A percentile compares a stretch with the other conserved stretches of the same genome.
Evolutionary conservation across 2,888 invertebrate genomes (phyloP).

Genomic region (Campoplex capitator): DNA sequence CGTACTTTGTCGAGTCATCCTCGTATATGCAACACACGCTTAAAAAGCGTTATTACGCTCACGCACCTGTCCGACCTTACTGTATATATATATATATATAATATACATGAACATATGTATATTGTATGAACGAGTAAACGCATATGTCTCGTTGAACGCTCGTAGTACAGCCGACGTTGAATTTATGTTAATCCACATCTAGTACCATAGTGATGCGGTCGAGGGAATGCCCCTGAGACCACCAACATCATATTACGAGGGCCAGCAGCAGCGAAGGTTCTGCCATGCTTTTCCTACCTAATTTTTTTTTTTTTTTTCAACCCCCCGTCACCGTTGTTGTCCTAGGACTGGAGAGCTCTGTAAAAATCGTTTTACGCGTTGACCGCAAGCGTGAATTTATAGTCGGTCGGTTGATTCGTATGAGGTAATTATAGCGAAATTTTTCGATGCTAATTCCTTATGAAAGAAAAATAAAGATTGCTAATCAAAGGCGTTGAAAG

Average conservation of each 20-base stretch:
- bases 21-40: constrained; percentile 40
- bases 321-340: not conserved
- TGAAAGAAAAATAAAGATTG: not conserved
- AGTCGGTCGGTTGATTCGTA: not conserved
- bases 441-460: not conserved
- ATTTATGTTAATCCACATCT: constrained; percentile 72
- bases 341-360: not conserved
- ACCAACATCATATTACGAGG: constrained; percentile 20
- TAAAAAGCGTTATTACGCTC: constrained; percentile 67
- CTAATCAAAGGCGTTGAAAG: constrained; percentile 1
- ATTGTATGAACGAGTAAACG: constrained; percentile 37
- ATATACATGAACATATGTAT: not conserved
- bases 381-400: not conserved
- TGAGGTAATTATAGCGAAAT: not conserved
- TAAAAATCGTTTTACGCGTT: not conserved
- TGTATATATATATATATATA: not conserved
- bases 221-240: constrained; percentile 38
- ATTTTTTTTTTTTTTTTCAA: not conserved
- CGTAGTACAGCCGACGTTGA: constrained; percentile 64
- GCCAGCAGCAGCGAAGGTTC: not conserved
- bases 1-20: constrained; percentile 42
- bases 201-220: constrained; percentile 67
- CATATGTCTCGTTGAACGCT: constrained; percentile 40
- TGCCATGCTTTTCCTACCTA: not conserved
- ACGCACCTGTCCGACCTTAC: constrained; percentile 67